phyloP scores from a whole-genome alignment of 1,140 invertebrate genomes.

The Trachelipus rathkii region DNA sequence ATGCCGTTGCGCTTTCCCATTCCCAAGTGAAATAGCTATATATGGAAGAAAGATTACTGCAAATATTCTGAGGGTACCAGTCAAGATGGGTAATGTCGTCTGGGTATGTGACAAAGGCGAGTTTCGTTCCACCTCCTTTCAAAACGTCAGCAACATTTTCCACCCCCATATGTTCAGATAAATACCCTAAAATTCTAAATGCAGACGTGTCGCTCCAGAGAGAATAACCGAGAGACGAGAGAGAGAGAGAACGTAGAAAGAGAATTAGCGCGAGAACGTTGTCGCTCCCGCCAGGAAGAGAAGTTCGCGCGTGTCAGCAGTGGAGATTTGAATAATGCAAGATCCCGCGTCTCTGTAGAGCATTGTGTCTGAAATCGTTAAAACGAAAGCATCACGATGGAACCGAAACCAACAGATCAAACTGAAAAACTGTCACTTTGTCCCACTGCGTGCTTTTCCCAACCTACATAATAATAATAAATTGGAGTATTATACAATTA shows the following conservation, averaged over 20 bases:
- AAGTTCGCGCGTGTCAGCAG: conserved; percentile 65
- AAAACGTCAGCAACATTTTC: conserved; percentile 60
- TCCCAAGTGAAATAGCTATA: conserved; percentile 75
- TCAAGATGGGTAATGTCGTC: conserved; percentile 79
- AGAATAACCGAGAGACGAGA: no score
- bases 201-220: no score
- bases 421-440: conserved; percentile 82
- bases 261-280: no score
- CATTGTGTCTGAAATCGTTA: conserved; percentile 67
- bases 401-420: conserved; percentile 71
- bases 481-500: no score
- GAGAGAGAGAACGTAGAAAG: no score
- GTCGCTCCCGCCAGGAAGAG: conserved; percentile 60
- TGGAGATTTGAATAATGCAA: no score
- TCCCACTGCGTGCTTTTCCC: conserved; percentile 80
- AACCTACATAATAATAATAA: no score
- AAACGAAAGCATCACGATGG: conserved; percentile 77
- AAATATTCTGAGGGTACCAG: conserved; percentile 67
- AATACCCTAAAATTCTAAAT: conserved; percentile 38
- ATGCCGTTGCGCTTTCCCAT: conserved; percentile 47
- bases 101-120: conserved; percentile 79
- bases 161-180: conserved; percentile 52
- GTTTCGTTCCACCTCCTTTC: conserved; percentile 61
- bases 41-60: conserved; percentile 81
- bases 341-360: conserved; percentile 52